Percentiles rank a stretch among this genome's conserved stretches.
Conservation (phyloP, 2,113 vertebrate species). For the Callocephalon fimbriatum region DNA sequence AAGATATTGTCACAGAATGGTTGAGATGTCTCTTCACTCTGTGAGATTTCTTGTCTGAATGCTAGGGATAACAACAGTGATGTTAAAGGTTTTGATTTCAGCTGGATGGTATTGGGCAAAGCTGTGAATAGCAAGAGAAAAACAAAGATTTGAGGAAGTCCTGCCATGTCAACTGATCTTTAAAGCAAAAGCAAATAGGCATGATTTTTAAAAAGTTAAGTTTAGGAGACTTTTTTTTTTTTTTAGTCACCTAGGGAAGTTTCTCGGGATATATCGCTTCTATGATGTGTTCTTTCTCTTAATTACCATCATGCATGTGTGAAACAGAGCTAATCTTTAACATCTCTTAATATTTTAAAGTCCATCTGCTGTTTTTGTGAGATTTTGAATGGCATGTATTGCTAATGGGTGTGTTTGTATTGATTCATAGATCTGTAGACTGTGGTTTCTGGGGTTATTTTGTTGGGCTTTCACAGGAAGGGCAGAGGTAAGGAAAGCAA, state of each 20-base stretch:
- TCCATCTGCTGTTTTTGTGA: background rate
- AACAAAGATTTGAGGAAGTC: background rate
- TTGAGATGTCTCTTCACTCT: background rate
- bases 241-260: background rate
- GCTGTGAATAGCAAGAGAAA: background rate
- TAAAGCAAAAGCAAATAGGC: constrained; percentile 1
- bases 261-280: background rate
- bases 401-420: background rate
- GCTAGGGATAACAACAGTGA: background rate
- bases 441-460: background rate
- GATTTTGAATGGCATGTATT: background rate
- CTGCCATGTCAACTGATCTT: background rate
- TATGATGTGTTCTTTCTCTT: background rate
- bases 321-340: background rate
- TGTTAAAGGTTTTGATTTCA: constrained; percentile 3
- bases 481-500: constrained; percentile 34
- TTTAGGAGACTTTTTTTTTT: background rate
- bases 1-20: background rate
- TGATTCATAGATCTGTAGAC: background rate
- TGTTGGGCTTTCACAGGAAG: background rate
- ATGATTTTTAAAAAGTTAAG: background rate
- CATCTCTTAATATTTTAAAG: constrained; percentile 1
- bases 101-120: background rate
- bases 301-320: background rate
- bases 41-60: background rate